Base-by-base conservation (phyloP, 1,140 invertebrate genomes). In the Vanessa tameamea region DNA sequence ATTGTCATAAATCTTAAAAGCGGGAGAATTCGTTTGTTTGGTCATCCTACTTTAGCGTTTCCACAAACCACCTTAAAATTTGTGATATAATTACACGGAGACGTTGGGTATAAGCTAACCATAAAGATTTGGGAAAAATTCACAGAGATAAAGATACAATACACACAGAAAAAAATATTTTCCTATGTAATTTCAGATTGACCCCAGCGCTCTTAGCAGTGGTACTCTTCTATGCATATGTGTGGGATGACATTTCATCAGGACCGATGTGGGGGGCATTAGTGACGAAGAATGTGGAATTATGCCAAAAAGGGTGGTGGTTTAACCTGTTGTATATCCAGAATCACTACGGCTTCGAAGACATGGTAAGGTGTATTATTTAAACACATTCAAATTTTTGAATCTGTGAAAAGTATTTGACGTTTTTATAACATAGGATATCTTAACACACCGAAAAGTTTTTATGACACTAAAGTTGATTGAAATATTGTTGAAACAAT, bases 231-330 rank as follows among this genome's bases (percentile, higher is more conserved):
- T 96, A 96, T 79, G 94, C 95, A 0, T 96, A 95, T 81, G 90
- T 97, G 3, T 94, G 95, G 90, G 95, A 95, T 55, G 95, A 96
- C 71, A 78, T 95, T 2, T 95, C 95, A 2, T 83, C 93, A 4
- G 96, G 96, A 1, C 96, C 96, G 5, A 93, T 95, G 80, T 97
- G 96, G 96, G 94, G 94, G 6, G 91, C 89, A 0, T 76, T 95
- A 1, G 93, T 96, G 67, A 94, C 93, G 51, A 89, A 93, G 64
- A 95, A 95, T 76, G 94, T 94, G 3, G 93, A 95, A 23, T 83
- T 95, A 5, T 96, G 96, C 85, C 95, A 95, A 74, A 84, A 94
- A 75, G 94, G 95, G 70, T 94, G 95, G 87, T 96, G 95, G 96
- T 95, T 94, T 78, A 96, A 96, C 86, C 79, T 96, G 4, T 85